Evolutionary conservation across 2,797 vertebrate species (phyloP).

Genomic region (Gadopsis bispinosus): DNA sequence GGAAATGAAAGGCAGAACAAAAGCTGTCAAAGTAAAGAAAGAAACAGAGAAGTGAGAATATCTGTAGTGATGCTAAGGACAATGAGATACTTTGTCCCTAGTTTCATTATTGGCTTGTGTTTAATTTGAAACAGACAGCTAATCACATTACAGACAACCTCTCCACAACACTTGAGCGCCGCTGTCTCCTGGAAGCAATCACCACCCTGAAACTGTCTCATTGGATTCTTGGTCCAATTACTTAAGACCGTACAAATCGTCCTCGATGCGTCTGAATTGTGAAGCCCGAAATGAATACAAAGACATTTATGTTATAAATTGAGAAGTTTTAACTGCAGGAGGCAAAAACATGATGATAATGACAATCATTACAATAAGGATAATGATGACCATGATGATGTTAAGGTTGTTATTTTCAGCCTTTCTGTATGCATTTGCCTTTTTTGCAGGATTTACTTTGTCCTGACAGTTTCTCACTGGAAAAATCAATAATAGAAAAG

Average conservation of each 20-base stretch:
- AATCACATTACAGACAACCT: constrained; percentile 82
- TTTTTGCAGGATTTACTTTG: neutral
- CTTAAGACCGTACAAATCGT: constrained; percentile 69
- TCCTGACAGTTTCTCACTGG: neutral
- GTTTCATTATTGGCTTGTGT: constrained; percentile 80
- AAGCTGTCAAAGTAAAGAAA: constrained; percentile 79
- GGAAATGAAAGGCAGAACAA: constrained; percentile 82
- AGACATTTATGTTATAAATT: constrained; percentile 40
- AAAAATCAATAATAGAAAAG: neutral
- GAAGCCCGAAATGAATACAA: constrained; percentile 47
- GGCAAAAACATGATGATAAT: constrained; percentile 25
- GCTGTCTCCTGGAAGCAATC: constrained; percentile 78
- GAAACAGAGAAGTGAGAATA: constrained; percentile 67
- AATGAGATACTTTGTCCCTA: constrained; percentile 76
- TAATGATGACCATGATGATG: constrained; percentile 14
- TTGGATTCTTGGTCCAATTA: constrained; percentile 72
- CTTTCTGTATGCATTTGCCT: neutral
- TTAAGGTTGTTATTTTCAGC: constrained; percentile 17
- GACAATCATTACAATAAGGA: constrained; percentile 11
- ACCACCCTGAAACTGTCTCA: constrained; percentile 65
- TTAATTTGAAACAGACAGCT: constrained; percentile 82
- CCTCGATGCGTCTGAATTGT: constrained; percentile 51
- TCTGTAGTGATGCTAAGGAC: constrained; percentile 74
- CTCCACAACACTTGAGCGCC: constrained; percentile 64
- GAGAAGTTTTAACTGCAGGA: constrained; percentile 36